Base-by-base conservation (phyloP, 2,888 invertebrate species). In the Chelonus formosanus region DNA sequence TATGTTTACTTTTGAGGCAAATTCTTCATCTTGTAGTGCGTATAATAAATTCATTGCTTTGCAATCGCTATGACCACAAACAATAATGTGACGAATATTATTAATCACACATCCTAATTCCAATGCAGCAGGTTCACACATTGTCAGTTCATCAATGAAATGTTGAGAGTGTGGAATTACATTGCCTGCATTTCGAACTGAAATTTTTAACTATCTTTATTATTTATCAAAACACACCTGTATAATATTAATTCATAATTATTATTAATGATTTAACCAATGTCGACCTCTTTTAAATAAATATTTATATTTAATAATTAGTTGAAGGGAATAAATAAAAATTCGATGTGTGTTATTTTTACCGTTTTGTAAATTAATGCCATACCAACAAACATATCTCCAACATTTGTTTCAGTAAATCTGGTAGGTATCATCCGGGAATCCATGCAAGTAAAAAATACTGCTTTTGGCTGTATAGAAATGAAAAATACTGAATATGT, bases 401-500 rank as follows among this genome's bases (percentile, higher is more conserved):
- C 98, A 71, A 97, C 94, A 85, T 95, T 92, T 63, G 95, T 95
- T 87, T 96, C 94, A 64, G 96, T 96, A 84, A 97, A 96, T 83
- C 96, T 89, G 67, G 97, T 96, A 34, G 98, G 97, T 76, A 97
- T 92, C 93, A 98, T 95, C 85, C 98, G 89, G 84, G 96, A 96
- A 89, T 98, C 98, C 92, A 98, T 97, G 85, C 98, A 98, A 52
- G 97, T 96, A 85, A 98, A 97, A 87, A 98, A 95, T 70, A 98
- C 92, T 71, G 97, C 96, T 88, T 95, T 95, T 20, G 98, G 98
- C 95, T 98, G 86, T 82, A 76, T 74, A 74, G 67, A 76, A 70
- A 77, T 71, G 65, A 74, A 76, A 61, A 69, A 70, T 65, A 64
- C 62, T 48, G 60, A 65, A 63, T 58, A 71, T 64, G 61, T 56